Base-by-base conservation (phyloP, 2,113 vertebrate genomes). In the Cathartes aura region DNA sequence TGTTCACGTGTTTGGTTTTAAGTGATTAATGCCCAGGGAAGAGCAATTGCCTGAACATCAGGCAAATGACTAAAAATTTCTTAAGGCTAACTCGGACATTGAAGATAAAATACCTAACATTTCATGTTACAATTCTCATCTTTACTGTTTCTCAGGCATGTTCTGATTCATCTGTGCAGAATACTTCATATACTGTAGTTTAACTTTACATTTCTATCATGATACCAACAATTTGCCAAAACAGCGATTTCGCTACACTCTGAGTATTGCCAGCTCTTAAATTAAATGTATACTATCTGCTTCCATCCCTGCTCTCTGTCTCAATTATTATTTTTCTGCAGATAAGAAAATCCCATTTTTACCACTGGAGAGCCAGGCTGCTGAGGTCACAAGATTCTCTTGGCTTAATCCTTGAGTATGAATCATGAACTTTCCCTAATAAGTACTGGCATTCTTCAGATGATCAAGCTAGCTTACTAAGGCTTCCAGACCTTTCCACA, bases 401-500 rank as follows among this genome's bases (percentile, higher is more conserved):
- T 96, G 91, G 94, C 95, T 95, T 93, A 91, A 80, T 90, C 73
- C 81, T 85, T 60, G 24, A 2, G 12, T 90, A 97, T 96, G 94
- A 96, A 95, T 97, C 97, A 96, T 85, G 93, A 97, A 96, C 93
- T 97, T 96, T 95, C 89, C 95, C 94, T 96, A 95, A 93, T 94
- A 96, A 89, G 94, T 96, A 82, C 87, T 34, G 62, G 93, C 96
- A 97, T 97, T 97, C 93, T 95, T 96, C 89, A 97, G 81, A 96
- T 96, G 95, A 97, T 95, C 93, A 95, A 47, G 87, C 74, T 68
- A 90, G 91, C 78, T 97, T 95, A 91, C 8, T 18, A 85, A 80
- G 84, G 94, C 68, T 96, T 94, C 95, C 81, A 97, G 87, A 90
- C 89, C 89, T 95, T 96, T 95, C 93, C 78, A 76, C 58, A 21